A percentile compares a stretch with the other conserved stretches of the same genome.
Conservation (phyloP, 2,888 invertebrate species). For the Cerastis leucographa region DNA sequence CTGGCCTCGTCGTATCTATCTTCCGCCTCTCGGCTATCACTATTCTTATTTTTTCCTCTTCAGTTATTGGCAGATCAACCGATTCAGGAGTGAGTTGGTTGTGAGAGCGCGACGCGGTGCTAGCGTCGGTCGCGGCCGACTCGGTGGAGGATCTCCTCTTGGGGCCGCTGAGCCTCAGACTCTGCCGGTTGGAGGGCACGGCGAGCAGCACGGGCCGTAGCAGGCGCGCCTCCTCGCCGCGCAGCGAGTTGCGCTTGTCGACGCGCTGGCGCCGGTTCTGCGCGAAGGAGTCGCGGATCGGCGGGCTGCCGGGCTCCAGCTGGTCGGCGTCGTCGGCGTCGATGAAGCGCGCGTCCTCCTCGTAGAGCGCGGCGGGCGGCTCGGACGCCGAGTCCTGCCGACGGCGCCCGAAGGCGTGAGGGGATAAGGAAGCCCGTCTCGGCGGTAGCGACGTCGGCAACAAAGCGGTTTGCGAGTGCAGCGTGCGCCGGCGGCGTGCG, state of each 20-base stretch:
- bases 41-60: constrained; percentile 90
- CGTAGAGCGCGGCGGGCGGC: constrained; percentile 85
- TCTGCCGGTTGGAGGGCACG: constrained; percentile 82
- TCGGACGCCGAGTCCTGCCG: constrained; percentile 88
- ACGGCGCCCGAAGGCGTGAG: constrained; percentile 88
- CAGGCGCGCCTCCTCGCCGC: constrained; percentile 86
- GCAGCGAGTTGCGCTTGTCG: constrained; percentile 85
- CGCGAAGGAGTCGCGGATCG: constrained; percentile 87
- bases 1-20: constrained; percentile 87
- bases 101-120: constrained; percentile 71
- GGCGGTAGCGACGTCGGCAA: constrained; percentile 88
- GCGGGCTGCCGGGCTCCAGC: constrained; percentile 86
- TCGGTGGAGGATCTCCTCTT: constrained; percentile 82
- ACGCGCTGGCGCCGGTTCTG: constrained; percentile 88
- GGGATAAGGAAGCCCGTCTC: constrained; percentile 90
- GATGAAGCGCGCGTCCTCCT: constrained; percentile 90
- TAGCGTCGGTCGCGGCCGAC: constrained; percentile 76
- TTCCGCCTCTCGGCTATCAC: constrained; percentile 91
- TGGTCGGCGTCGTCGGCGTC: constrained; percentile 91
- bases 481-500: constrained; percentile 89
- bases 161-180: constrained; percentile 74
- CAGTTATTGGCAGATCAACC: constrained; percentile 79
- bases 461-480: constrained; percentile 91
- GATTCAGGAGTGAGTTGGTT: constrained; percentile 72
- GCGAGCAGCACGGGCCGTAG: constrained; percentile 85